These are phyloP conservation scores for Girardia tigrina DNA, from an alignment of 2,888 invertebrate genomes.

Conservation along the genomic window DNA sequence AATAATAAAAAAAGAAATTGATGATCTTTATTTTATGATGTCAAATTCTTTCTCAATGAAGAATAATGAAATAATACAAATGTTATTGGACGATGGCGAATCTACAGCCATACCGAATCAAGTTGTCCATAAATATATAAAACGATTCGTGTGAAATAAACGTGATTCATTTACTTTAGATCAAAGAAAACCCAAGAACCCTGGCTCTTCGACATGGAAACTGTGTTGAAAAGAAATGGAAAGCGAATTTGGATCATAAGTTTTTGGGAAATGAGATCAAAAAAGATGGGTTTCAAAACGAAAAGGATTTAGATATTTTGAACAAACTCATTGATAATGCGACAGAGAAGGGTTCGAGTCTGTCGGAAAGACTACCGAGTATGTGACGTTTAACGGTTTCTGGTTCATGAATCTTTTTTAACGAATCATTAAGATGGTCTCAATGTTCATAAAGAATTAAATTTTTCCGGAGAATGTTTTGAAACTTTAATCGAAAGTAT, in stretches of 20 bases:
- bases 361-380: not conserved
- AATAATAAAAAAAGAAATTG: not conserved
- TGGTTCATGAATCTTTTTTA: not conserved
- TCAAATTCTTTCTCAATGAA: not conserved
- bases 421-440: not conserved
- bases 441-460: not conserved
- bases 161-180: not conserved
- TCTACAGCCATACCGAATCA: not conserved
- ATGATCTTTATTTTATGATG: too few relatives aligned
- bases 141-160: too few relatives aligned
- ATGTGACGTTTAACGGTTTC: not conserved
- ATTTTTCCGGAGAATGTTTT: constrained; percentile 4
- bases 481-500: constrained; percentile 7
- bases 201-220: constrained; percentile 8
- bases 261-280: not conserved
- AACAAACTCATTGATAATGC: constrained; percentile 13
- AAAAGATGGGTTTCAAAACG: not conserved
- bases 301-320: constrained; percentile 5
- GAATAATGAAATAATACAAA: constrained; percentile 6
- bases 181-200: constrained; percentile 11
- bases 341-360: not conserved
- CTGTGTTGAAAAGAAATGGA: not conserved
- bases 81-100: not conserved
- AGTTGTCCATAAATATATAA: not conserved
- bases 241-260: not conserved